Base-by-base conservation (phyloP, 2,797 vertebrate species). In the Phrynocephalus forsythii region DNA sequence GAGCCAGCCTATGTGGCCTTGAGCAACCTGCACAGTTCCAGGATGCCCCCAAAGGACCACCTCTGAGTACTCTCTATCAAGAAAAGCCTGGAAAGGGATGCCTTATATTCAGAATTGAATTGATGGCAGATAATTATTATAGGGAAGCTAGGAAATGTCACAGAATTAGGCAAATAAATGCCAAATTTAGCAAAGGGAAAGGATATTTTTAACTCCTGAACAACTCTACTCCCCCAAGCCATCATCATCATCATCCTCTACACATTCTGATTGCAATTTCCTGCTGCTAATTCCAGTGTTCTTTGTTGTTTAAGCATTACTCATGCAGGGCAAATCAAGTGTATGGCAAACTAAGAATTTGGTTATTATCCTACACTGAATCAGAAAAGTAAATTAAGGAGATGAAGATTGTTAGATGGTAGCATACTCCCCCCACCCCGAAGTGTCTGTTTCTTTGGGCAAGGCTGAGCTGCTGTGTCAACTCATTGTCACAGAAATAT, bases 271-370 rank as follows among this genome's bases (percentile, higher is more conserved):
- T 30, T 60, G 16, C 52, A 86, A 78, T 86, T 80, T 88, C 66
- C 24, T 85, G 48, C 10, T 80, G 72, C 33, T 56, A 33, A 86
- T 88, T 89, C 82, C 38, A 16, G 3, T 87, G 38, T 72, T 87
- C 71, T 89, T 26, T 83, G 73, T 87, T 79, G 33, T 68, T 93
- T 76, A 93, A 84, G 76, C 26, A 87, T 84, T 50, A 72, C 82
- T 91, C 88, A 72, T 80, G 76, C 89, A 38, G 87, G 2, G 79
- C 90, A 87, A 86, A 83, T 87, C 33, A 88, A 88, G 67, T 63
- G 33, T 76, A 80, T 15, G 84, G 52, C 38, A 7, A 90, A 90
- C 87, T 60, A 85, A 91, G 56, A 79, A 30, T 86, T 92, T 88
- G 73, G 92, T 89, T 73, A 33, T 24, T 0, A 87, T 83, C 83